A percentile compares a stretch with the other conserved stretches of the same genome.
Evolutionary conservation across 2,797 vertebrate genomes (phyloP).

Genomic region (Pantherophis vulpinus): DNA sequence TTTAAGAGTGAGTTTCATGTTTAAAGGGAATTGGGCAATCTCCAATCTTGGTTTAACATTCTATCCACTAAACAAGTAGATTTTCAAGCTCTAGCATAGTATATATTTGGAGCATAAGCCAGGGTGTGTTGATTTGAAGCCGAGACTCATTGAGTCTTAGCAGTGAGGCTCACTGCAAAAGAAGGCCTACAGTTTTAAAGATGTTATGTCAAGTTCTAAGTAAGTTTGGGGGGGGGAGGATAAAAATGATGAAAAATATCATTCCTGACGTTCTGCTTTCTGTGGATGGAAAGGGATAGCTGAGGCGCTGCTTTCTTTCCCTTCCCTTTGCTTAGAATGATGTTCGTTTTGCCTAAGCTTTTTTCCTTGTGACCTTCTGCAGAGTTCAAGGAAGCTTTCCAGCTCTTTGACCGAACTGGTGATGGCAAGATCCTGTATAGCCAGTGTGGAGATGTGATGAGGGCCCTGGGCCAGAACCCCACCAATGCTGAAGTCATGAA

Average conservation of each 20-base stretch:
- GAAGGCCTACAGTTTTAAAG: not conserved
- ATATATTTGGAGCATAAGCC: not conserved
- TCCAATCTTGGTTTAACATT: not conserved
- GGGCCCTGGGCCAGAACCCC: conserved; percentile 90
- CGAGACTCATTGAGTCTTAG: not conserved
- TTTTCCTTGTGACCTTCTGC: conserved; percentile 19
- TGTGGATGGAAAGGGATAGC: not conserved
- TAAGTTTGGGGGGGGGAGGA: not conserved
- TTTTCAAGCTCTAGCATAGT: not conserved
- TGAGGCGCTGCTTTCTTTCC: too few species aligned
- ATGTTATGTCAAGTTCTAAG: not conserved
- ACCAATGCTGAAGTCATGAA: conserved; percentile 92
- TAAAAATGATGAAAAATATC: not conserved
- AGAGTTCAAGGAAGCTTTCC: conserved; percentile 96
- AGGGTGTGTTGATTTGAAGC: not conserved
- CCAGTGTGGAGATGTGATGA: conserved; percentile 91
- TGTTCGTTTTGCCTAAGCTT: not conserved
- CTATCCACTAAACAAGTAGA: not conserved
- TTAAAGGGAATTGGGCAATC: not conserved
- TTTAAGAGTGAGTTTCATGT: not conserved
- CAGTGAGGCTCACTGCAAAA: not conserved
- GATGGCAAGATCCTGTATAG: conserved; percentile 90
- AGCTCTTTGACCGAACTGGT: conserved; percentile 88
- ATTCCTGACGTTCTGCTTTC: not conserved
- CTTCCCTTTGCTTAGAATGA: not conserved